These are phyloP conservation scores for Stichopus chloronotus DNA, from an alignment of 35 echinoderm and acorn worm species.

Conservation along the genomic window DNA sequence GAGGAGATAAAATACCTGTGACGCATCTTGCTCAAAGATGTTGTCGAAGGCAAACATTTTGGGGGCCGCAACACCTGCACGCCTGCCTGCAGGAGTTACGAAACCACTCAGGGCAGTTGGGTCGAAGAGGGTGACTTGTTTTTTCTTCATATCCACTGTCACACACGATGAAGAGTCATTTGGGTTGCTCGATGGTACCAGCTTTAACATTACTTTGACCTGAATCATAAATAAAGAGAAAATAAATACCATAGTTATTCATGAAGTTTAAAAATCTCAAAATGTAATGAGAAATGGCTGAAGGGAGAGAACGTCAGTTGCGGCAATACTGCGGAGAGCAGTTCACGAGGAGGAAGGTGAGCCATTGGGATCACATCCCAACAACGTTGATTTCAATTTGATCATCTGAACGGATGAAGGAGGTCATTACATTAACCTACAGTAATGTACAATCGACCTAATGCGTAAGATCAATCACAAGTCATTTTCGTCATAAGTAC, in stretches of 20 bases:
- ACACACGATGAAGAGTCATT: constrained; percentile 88
- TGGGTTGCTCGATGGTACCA: constrained; percentile 85
- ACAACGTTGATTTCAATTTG: too few species aligned
- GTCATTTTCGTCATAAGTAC: too few species aligned
- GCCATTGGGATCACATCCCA: too few species aligned
- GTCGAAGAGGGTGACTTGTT: constrained; percentile 98
- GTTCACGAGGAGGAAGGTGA: too few species aligned
- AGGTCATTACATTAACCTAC: too few species aligned
- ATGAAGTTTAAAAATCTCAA: neutral
- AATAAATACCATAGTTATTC: neutral
- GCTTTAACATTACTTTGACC: constrained; percentile 98
- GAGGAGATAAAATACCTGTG: constrained; percentile 71
- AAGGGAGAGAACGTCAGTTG: too few species aligned
- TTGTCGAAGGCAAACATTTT: constrained; percentile 99
- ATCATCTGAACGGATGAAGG: too few species aligned
- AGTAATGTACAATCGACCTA: too few species aligned
- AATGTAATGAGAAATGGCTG: neutral
- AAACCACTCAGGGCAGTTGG: constrained; percentile 85
- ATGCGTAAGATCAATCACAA: too few species aligned
- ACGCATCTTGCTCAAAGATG: constrained; percentile 89
- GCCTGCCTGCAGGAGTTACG: constrained; percentile 81
- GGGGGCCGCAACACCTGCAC: constrained; percentile 91
- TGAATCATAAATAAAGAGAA: constrained; percentile 54
- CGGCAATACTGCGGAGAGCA: too few species aligned
- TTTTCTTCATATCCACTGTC: constrained; percentile 95